Conservation (phyloP, 2,113 vertebrate genomes). For the Numenius arquata region DNA sequence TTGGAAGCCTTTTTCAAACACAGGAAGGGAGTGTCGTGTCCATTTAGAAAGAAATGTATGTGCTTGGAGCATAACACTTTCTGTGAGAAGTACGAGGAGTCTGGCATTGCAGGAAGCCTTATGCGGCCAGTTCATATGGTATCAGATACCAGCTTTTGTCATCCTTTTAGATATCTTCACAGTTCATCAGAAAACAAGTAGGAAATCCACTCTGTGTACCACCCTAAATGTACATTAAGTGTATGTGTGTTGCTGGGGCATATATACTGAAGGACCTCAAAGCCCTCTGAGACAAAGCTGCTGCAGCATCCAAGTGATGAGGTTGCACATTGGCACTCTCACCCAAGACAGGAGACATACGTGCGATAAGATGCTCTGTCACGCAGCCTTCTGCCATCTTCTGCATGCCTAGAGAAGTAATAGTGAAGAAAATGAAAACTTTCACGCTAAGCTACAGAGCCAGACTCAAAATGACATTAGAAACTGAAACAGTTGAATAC, state of each 20-base stretch:
- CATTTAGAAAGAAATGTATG: slow-evolving; percentile 29
- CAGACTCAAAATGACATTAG: background rate
- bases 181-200: background rate
- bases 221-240: background rate
- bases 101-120: background rate
- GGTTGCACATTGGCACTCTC: background rate
- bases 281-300: background rate
- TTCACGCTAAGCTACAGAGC: background rate
- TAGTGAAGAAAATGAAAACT: background rate
- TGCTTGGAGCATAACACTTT: background rate
- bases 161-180: background rate
- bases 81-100: background rate
- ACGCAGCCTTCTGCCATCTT: background rate
- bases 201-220: background rate
- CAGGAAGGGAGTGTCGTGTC: slow-evolving; percentile 56
- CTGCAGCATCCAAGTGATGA: background rate
- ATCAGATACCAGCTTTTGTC: background rate
- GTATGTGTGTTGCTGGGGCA: accelerated
- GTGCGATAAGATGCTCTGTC: background rate
- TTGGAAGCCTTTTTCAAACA: slow-evolving; percentile 35
- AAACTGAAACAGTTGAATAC: background rate
- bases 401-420: accelerated
- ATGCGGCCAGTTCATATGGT: background rate
- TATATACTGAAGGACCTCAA: background rate
- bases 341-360: accelerated